Evolutionary conservation across 37 sponge, comb jelly and placozoan genomes (phyloP), one percentile per base, ranked within the genome.

Genomic region (Theonella swinhoei): DNA sequence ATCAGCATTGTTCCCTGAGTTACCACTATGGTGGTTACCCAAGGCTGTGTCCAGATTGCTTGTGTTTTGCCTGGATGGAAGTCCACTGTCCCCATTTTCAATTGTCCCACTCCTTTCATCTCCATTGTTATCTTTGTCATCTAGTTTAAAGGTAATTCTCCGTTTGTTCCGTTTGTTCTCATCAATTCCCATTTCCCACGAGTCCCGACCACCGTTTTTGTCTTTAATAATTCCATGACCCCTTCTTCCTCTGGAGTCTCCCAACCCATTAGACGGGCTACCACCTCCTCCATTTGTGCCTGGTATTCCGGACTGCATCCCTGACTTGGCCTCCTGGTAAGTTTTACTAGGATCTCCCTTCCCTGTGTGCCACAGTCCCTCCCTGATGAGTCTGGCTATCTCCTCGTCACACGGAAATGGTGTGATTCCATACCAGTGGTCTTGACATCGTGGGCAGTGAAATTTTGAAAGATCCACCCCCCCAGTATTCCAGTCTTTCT

Each of bases 341-440:
- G 17, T n/a, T 22, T 24, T 35, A 22, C 67, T 36, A 19, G 2
- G 9, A 22, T 64, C 79, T 35, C 64, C 78, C 9, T 84, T 72
- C 5, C 92, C 89, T 3, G 78, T 85, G 64, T 77, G 31, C 93
- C 93, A 92, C 42, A 88, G 65, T 38, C 93, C 93, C 62, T 88
- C 88, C 19, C 82, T 37, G 17, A 83, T 87, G 34, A 94, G 81
- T 42, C 91, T 61, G 0, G 92, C 91, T 30, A 85, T 75, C 64
- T 91, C 91, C 28, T 94, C 95, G 40, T 94, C 91, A 34, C 95
- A 94, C 2, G 92, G 95, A 31, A 67, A 77, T 39, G 82, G 40
- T 0, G 87, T 90, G 23, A 94, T 43, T 23, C 91, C 91, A 38
- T 94, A 94, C 89, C 88, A 94, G 76, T 91, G 95, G 64, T 95